A percentile compares a stretch with the other conserved stretches of the same genome.
These are phyloP conservation scores for Tapirus indicus DNA, from an alignment of 2,797 vertebrate genomes.

Conservation along the genomic window DNA sequence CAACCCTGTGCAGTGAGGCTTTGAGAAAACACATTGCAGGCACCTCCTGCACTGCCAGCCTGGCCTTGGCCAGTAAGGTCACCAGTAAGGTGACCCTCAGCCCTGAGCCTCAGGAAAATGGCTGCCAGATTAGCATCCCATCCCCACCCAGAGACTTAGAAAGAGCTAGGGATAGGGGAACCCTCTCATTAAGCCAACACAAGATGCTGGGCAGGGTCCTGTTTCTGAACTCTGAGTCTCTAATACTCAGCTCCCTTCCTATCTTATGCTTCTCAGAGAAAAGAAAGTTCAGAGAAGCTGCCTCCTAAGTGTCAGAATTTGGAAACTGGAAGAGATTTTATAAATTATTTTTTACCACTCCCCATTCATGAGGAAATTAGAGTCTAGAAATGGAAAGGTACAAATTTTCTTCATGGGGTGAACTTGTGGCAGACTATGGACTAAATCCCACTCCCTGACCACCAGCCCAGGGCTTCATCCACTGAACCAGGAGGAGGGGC, in stretches of 20 bases:
- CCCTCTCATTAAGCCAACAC: background rate
- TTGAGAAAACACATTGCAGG: slow-evolving; percentile 16
- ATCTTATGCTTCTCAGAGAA: slow-evolving; percentile 25
- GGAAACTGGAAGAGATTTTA: slow-evolving; percentile 54
- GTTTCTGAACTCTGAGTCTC: slow-evolving; percentile 59
- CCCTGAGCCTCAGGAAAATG: background rate
- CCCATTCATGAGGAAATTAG: background rate
- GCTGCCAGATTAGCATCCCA: background rate
- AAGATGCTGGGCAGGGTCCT: background rate
- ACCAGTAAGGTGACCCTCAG: background rate
- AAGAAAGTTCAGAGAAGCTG: slow-evolving; percentile 38
- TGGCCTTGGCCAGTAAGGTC: slow-evolving; percentile 17
- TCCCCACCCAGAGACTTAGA: background rate
- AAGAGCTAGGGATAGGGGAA: background rate
- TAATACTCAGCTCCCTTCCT: slow-evolving; percentile 5
- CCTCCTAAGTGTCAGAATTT: slow-evolving; percentile 43
- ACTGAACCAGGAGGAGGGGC: background rate
- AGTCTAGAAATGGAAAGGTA: slow-evolving; percentile 56
- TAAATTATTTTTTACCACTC: slow-evolving; percentile 57
- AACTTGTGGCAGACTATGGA: background rate
- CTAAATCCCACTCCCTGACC: slow-evolving; percentile 8
- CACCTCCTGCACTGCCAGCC: background rate
- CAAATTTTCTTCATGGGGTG: background rate
- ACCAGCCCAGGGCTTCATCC: background rate
- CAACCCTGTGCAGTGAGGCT: background rate